Evolutionary conservation across 2,797 vertebrate genomes (phyloP), one percentile per base, ranked within the genome.

Genomic region (Pangasius larnaudii): DNA sequence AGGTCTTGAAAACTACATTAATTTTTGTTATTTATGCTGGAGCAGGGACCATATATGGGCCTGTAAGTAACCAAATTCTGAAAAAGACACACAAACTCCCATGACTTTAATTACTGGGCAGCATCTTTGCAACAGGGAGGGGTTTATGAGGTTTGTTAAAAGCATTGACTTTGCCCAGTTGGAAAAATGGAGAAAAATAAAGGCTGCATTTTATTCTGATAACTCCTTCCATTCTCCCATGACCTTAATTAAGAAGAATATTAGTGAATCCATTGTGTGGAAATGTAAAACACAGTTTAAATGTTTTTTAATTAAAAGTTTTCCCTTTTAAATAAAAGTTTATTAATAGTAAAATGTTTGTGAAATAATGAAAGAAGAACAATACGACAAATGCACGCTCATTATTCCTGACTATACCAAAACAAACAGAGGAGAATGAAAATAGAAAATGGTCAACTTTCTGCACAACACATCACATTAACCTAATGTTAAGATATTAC

Each of bases 81-180:
- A 75, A 61, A 77, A 56, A 59, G 67, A 18, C 24, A 65, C n/a
- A 67, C 22, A 36, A 24, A 51, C 8, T 71, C 77, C 65, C 77
- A 87, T 87, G 86, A 87, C 86, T 81, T 81, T 46, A 81, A 58
- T 87, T 87, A 87, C 24, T 59, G 86, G 22, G 11, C 8, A n/a
- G 30, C 42, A 53, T 65, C 2, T 39, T 27, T 3, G 18, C 42
- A 33, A 8, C 51, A 67, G 33, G 85, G 85, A 79, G 85, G 61
- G 74, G 30, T 63, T 49, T 51, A 33, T 65, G 22, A 27, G 13
- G 46, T n/a, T 53, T 33, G 42, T 36, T 61, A 67, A 79, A 36
- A 61, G 67, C 30, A 69, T 1, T 49, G 61, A 39, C n/a, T 71
- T 36, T 85, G 42, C 49, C 65, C n/a, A 53, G 11, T 14, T 9